Base-by-base conservation (phyloP, 1,140 invertebrate genomes). In the Drosophila prosaltans region DNA sequence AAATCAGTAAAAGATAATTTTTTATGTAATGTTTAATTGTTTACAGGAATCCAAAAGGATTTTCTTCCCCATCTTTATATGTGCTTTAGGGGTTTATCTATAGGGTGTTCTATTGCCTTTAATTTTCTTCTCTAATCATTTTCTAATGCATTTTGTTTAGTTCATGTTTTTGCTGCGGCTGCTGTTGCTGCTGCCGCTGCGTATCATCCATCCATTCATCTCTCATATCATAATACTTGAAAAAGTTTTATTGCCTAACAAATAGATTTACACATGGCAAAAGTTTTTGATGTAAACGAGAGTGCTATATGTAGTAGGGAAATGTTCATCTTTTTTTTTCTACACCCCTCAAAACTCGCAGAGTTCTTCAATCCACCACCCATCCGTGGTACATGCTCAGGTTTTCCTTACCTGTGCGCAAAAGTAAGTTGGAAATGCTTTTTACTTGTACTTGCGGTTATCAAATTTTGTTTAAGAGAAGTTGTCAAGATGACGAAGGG, bases 361-460 rank as follows among this genome's bases (percentile, higher is more conserved):
- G 28, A 4, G 28, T 30, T 30, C 28, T 30, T 2, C 28, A 30
- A 30, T 30, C 28, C 28, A 30, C 32, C 32, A 36, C 39, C 39
- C 39, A 40, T 8, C 45, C 8, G 7, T 51, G 45, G 21, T 51
- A 51, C 45, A 48, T 48, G 45, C 16, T 16, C 16, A 26, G 36
- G 72, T 54, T 67, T 74, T 61, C 74, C 55, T 57, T 54, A 36
- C 39, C 71, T 74, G 30, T 54, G 66, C 51, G 69, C 69, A 70
- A 71, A 59, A 59, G 39, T 59, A 57, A 86, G 72, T 82, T 88
- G 57, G 45, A 88, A 86, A 86, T 86, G 82, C 69, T 82, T 88
- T 86, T 86, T 88, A 64, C 83, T 73, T 86, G 82, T 86, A 69
- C 62, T 65, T 85, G 83, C 63, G 82, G 82, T 59, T 82, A 63